These are phyloP conservation scores for Morone chrysops DNA, from an alignment of 2,113 vertebrate genomes.

Conservation along the genomic window DNA sequence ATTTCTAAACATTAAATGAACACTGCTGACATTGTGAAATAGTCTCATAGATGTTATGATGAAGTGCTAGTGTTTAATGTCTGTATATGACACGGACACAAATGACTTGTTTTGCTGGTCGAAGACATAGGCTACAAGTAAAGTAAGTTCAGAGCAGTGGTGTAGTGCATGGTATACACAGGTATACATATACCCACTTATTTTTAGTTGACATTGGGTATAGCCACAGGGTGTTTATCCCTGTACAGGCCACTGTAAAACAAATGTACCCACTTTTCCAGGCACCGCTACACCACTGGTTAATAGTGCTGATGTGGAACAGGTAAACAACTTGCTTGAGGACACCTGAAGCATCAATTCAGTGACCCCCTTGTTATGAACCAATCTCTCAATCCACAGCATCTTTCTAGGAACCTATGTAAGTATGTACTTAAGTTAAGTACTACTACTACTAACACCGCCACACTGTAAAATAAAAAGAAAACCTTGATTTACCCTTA, in stretches of 20 bases:
- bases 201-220: too few species aligned
- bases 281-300: too few species aligned
- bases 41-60: constrained; percentile 13
- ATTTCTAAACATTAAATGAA: constrained; percentile 42
- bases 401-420: neutral
- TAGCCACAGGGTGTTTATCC: too few species aligned
- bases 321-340: neutral
- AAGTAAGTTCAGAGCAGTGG: neutral
- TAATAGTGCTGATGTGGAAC: neutral
- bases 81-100: neutral
- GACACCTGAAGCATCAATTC: too few species aligned
- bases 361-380: too few species aligned
- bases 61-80: neutral
- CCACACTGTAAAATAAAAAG: too few species aligned
- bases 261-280: too few species aligned
- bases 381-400: neutral
- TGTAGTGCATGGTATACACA: too few species aligned
- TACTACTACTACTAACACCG: neutral
- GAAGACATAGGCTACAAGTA: neutral
- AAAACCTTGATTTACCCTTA: too few species aligned
- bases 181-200: too few species aligned
- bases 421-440: neutral
- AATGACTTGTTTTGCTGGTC: neutral
- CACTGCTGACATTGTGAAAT: constrained; percentile 35
- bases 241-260: too few species aligned